These are phyloP conservation scores for Amphiprion percula DNA, from an alignment of 2,113 vertebrate genomes.

Conservation along the genomic window DNA sequence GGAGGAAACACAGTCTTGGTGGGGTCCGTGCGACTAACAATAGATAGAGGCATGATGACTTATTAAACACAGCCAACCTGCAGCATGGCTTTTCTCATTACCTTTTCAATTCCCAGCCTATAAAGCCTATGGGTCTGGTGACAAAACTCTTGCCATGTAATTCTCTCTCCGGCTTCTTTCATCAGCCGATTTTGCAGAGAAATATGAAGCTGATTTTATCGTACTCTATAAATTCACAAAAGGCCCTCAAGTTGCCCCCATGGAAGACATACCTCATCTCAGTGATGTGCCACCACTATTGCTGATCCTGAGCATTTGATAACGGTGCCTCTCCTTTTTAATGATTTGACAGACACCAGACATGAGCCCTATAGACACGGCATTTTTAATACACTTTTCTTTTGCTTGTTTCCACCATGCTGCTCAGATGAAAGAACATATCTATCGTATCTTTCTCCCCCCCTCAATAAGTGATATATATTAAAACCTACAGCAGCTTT, in stretches of 20 bases:
- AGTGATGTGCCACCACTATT: conserved; percentile 81
- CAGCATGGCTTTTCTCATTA: conserved; percentile 83
- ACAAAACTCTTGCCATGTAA: conserved; percentile 85
- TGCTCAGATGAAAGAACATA: conserved; percentile 82
- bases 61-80: conserved; percentile 83
- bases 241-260: conserved; percentile 83
- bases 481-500: conserved; percentile 76
- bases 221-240: conserved; percentile 86
- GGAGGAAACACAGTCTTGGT: conserved; percentile 70
- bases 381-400: conserved; percentile 83
- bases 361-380: conserved; percentile 80
- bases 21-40: conserved; percentile 74
- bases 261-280: conserved; percentile 84
- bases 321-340: conserved; percentile 86
- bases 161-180: conserved; percentile 83
- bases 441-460: conserved; percentile 81
- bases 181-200: conserved; percentile 83
- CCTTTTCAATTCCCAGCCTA: conserved; percentile 78
- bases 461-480: conserved; percentile 75
- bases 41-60: conserved; percentile 81
- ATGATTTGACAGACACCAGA: conserved; percentile 90
- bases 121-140: conserved; percentile 78
- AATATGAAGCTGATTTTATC: conserved; percentile 88
- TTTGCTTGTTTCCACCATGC: conserved; percentile 87
- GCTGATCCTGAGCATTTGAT: conserved; percentile 88